Conservation (phyloP, 1,140 invertebrate genomes). For the Hyles euphorbiae region DNA sequence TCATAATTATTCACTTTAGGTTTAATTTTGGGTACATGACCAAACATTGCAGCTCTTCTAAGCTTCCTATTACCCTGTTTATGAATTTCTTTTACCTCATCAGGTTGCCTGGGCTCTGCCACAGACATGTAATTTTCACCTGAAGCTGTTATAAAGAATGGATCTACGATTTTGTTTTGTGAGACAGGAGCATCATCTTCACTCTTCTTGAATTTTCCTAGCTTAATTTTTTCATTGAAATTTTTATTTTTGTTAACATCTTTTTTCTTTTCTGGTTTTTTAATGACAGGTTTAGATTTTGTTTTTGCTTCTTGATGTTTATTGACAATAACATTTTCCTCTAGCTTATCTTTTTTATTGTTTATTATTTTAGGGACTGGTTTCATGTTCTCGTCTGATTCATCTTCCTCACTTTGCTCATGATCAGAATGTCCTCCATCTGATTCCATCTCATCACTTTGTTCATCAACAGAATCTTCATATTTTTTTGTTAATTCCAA, state of each 20-base stretch:
- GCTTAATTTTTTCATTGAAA: constrained; percentile 53
- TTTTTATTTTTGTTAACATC: constrained; percentile 56
- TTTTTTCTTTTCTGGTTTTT: constrained; percentile 39
- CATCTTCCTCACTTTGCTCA: constrained; percentile 8
- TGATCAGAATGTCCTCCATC: constrained; percentile 1
- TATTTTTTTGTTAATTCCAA: too few species aligned
- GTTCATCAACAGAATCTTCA: background rate
- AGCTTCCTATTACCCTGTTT: constrained; percentile 61
- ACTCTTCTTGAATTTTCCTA: constrained; percentile 57
- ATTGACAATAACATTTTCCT: background rate
- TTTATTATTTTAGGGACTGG: constrained; percentile 4
- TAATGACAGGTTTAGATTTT: constrained; percentile 12
- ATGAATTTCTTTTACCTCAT: constrained; percentile 64
- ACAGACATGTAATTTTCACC: constrained; percentile 77
- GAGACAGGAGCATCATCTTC: constrained; percentile 27
- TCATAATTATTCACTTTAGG: constrained; percentile 27
- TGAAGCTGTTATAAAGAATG: constrained; percentile 77
- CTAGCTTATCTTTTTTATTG: background rate
- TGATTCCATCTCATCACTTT: constrained; percentile 3
- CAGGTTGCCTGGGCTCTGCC: constrained; percentile 63
- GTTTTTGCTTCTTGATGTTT: background rate
- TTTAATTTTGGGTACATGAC: constrained; percentile 55
- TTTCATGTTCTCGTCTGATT: constrained; percentile 4
- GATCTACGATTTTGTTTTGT: constrained; percentile 67
- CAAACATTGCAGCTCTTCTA: constrained; percentile 66